phyloP scores from a whole-genome alignment of 1,140 invertebrate species.

The Drosophila prosaltans region DNA sequence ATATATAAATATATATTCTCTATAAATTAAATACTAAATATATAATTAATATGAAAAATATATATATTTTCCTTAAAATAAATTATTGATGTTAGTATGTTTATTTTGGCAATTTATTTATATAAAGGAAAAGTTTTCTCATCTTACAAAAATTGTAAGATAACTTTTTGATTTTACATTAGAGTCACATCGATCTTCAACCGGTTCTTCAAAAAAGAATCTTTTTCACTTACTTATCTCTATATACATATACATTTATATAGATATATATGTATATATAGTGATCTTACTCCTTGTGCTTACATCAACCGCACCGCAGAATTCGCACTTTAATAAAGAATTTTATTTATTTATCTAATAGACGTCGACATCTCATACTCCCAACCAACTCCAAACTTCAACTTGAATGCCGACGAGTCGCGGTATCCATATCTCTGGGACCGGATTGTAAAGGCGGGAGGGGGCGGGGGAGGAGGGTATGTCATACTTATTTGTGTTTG shows the following conservation, averaged over 20 bases:
- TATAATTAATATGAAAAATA: no score
- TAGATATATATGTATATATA: not conserved
- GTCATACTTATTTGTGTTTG: conserved; percentile 74
- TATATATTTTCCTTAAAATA: no score
- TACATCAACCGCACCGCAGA: conserved; percentile 67
- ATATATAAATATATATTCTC: no score
- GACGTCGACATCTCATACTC: conserved; percentile 42
- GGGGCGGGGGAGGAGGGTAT: conserved; percentile 12
- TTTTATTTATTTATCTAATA: conserved; percentile 79
- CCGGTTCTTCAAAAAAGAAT: not conserved
- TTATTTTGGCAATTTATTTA: no score
- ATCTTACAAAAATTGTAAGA: no score
- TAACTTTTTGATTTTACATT: not conserved
- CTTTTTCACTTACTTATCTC: conserved; percentile 1
- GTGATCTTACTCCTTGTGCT: not conserved
- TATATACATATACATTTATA: not conserved
- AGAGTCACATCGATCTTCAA: not conserved
- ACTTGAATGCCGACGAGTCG: not conserved
- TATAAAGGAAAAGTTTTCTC: no score
- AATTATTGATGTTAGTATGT: no score
- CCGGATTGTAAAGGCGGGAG: no score
- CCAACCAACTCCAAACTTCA: not conserved
- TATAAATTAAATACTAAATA: no score
- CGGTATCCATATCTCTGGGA: conserved; percentile 25
- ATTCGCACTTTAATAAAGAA: conserved; percentile 79